Evolutionary conservation across 2,113 vertebrate species (phyloP).

Genomic region (Sinocyclocheilus anshuiensis): DNA sequence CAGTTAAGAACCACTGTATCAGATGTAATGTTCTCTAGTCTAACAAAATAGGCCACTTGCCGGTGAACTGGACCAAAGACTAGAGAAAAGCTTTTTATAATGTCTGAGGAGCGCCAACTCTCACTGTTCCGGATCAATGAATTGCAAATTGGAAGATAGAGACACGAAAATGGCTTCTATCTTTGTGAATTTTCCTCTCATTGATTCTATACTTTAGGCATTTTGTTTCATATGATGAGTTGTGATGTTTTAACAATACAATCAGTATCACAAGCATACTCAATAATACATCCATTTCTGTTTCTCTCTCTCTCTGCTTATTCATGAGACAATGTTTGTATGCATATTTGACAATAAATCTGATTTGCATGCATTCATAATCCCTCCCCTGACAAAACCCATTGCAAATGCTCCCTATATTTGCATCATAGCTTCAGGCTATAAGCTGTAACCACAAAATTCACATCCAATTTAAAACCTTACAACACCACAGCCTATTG

Average conservation of each 20-base stretch:
- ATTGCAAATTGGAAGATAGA: conserved; percentile 46
- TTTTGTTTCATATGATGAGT: conserved; percentile 23
- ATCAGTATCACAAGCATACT: conserved; percentile 22
- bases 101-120: conserved; percentile 8
- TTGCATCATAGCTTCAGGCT: conserved; percentile 27
- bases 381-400: conserved; percentile 29
- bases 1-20: background rate
- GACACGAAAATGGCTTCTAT: conserved; percentile 24
- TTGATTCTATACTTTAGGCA: conserved; percentile 25
- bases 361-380: conserved; percentile 41
- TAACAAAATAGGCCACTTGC: background rate
- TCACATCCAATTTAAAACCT: conserved; percentile 31
- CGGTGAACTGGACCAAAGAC: background rate
- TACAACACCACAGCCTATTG: conserved; percentile 25
- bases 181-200: conserved; percentile 34
- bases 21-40: background rate
- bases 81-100: conserved; percentile 19
- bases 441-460: conserved; percentile 19
- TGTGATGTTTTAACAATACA: conserved; percentile 30
- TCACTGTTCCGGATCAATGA: conserved; percentile 36
- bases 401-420: conserved; percentile 30
- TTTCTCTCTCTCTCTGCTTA: conserved; percentile 4
- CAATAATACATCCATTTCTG: conserved; percentile 5
- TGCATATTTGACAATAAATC: conserved; percentile 36
- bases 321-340: conserved; percentile 34